These are phyloP conservation scores for Aldabrachelys gigantea DNA, from an alignment of 2,113 vertebrate species.

Conservation along the genomic window DNA sequence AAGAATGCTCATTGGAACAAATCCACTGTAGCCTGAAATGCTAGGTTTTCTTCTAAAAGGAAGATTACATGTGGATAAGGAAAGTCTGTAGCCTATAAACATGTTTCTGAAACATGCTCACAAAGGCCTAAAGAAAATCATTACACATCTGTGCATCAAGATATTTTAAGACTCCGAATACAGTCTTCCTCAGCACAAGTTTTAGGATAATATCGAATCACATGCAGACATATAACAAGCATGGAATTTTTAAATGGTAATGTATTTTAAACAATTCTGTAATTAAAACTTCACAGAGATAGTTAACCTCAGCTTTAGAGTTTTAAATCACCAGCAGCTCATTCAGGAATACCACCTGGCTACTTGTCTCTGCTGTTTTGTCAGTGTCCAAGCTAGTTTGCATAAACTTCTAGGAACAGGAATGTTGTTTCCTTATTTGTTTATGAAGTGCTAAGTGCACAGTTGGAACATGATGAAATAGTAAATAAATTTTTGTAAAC, in stretches of 20 bases:
- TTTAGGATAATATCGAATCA: background rate
- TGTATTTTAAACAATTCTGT: background rate
- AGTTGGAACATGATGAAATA: background rate
- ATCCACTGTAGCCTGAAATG: background rate
- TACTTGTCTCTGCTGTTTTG: background rate
- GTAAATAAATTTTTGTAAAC: background rate
- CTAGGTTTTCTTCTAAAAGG: background rate
- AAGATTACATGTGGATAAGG: background rate
- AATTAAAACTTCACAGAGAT: background rate
- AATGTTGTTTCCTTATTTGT: background rate
- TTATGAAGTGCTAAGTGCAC: background rate
- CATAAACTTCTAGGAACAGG: background rate
- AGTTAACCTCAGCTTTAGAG: background rate
- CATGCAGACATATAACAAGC: background rate
- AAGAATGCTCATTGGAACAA: conserved; percentile 5
- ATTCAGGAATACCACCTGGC: background rate
- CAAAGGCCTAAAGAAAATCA: background rate
- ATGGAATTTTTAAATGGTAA: background rate
- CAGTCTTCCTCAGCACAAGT: background rate
- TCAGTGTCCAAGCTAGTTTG: background rate
- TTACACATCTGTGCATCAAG: background rate
- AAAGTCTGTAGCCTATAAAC: background rate
- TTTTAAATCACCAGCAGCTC: background rate
- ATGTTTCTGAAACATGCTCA: background rate
- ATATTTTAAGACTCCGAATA: background rate